Conservation (phyloP, 1,140 invertebrate genomes). For the Mylabris phalerata region DNA sequence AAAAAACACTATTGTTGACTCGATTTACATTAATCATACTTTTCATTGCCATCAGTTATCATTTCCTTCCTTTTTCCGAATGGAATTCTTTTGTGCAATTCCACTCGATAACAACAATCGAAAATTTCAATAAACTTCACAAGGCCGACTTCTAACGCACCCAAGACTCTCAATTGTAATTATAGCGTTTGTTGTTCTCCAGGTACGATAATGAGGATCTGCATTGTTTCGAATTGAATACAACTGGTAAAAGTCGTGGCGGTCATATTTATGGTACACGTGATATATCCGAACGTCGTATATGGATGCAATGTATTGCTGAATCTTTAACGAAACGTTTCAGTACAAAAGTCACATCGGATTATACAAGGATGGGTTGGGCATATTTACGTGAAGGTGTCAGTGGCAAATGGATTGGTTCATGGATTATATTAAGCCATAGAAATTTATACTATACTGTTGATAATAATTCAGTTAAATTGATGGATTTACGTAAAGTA, state of each 20-base stretch:
- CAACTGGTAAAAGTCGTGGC: conserved; percentile 43
- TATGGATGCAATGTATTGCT: conserved; percentile 63
- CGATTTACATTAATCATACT: too few relatives aligned
- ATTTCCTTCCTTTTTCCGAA: too few relatives aligned
- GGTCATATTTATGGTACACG: conserved; percentile 50
- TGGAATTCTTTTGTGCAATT: too few relatives aligned
- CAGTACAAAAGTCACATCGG: conserved; percentile 51
- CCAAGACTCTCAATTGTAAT: too few relatives aligned
- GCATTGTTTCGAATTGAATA: conserved; percentile 52
- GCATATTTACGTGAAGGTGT: conserved; percentile 60
- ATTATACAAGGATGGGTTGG: conserved; percentile 59
- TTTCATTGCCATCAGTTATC: too few relatives aligned
- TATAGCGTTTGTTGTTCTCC: conserved; percentile 11
- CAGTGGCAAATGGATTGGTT: conserved; percentile 63
- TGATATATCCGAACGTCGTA: conserved; percentile 48
- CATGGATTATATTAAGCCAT: conserved; percentile 69
- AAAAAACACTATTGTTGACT: too few relatives aligned
- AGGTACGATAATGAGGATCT: conserved; percentile 51
- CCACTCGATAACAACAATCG: too few relatives aligned
- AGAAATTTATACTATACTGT: conserved; percentile 62
- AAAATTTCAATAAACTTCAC: too few relatives aligned
- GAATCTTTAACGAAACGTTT: conserved; percentile 55
- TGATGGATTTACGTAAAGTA: conserved; percentile 73
- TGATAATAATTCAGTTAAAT: conserved; percentile 49
- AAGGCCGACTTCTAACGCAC: too few relatives aligned